A percentile compares a stretch with the other conserved stretches of the same genome.
Evolutionary conservation across 2,113 vertebrate genomes (phyloP).

Genomic region (Spea bombifrons): DNA sequence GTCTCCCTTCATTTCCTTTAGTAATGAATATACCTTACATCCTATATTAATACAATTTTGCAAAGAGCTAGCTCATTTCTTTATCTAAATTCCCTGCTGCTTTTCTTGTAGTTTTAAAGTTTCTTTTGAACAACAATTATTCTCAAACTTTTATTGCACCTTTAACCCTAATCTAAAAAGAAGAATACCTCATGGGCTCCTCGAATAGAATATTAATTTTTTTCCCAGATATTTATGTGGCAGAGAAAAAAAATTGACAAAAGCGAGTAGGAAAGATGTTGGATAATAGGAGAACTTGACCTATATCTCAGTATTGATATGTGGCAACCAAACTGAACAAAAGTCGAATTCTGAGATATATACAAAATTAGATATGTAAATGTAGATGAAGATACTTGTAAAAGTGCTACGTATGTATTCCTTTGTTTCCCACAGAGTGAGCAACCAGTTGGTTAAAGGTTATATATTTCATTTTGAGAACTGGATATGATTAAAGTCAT

Average conservation of each 20-base stretch:
- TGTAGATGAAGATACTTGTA: no score
- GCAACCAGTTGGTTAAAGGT: no score
- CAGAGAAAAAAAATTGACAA: slow-evolving; percentile 20
- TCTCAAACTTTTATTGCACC: slow-evolving; percentile 42
- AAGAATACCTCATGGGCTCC: slow-evolving; percentile 37
- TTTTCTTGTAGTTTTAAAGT: slow-evolving; percentile 40
- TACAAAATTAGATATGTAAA: no score
- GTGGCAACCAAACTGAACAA: no score
- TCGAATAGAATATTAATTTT: slow-evolving; percentile 32
- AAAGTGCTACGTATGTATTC: no score
- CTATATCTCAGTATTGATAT: slow-evolving; percentile 1
- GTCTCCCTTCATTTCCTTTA: slow-evolving; percentile 45
- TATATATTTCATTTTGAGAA: no score
- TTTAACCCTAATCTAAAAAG: slow-evolving; percentile 43
- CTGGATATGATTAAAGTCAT: no score
- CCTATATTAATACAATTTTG: slow-evolving; percentile 42
- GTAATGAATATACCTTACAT: slow-evolving; percentile 49
- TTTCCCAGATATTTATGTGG: slow-evolving; percentile 11
- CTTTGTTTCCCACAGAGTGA: no score
- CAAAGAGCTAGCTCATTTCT: slow-evolving; percentile 38
- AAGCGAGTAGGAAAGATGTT: background rate
- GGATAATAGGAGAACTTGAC: background rate
- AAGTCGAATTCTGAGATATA: no score
- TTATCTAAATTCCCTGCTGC: slow-evolving; percentile 43
- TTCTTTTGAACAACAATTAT: slow-evolving; percentile 48